Percentiles rank a stretch among this genome's conserved stretches.
Conservation (phyloP, 2,113 vertebrate genomes). For the Cathartes aura region DNA sequence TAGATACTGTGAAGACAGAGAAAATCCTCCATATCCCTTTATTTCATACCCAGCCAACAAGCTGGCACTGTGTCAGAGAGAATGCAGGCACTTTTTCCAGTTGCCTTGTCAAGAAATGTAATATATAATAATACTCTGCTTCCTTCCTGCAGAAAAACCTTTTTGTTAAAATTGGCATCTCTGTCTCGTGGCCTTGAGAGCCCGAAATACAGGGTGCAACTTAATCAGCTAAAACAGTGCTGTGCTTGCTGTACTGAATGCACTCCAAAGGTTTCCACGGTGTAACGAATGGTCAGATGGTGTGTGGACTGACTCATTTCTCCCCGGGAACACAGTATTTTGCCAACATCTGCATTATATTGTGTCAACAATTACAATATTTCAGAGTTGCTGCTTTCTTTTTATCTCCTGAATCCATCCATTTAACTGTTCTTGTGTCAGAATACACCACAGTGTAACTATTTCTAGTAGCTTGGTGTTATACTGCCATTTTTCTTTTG, state of each 20-base stretch:
- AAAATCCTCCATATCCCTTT: not conserved
- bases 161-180: conserved; percentile 57
- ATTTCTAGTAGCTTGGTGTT: not conserved
- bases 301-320: conserved; percentile 33
- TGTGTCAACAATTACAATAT: conserved; percentile 5
- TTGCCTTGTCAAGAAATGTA: conserved; percentile 44
- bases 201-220: conserved; percentile 49
- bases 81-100: conserved; percentile 17
- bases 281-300: conserved; percentile 10
- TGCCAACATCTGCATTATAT: conserved; percentile 55
- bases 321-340: not conserved
- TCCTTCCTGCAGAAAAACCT: conserved; percentile 19
- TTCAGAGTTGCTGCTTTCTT: conserved; percentile 3
- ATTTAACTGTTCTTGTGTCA: not conserved
- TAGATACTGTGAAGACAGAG: not conserved
- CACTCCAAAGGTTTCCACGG: conserved; percentile 11
- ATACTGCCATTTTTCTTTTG: not conserved
- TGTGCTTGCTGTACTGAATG: conserved; percentile 33
- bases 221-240: conserved; percentile 67
- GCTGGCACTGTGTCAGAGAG: not conserved
- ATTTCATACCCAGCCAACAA: not conserved
- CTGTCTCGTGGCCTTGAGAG: conserved; percentile 19
- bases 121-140: conserved; percentile 34
- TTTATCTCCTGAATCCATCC: not conserved
- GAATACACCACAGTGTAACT: not conserved